Evolutionary conservation across 2,797 vertebrate species (phyloP).

Genomic region (Glyptemys insculpta): DNA sequence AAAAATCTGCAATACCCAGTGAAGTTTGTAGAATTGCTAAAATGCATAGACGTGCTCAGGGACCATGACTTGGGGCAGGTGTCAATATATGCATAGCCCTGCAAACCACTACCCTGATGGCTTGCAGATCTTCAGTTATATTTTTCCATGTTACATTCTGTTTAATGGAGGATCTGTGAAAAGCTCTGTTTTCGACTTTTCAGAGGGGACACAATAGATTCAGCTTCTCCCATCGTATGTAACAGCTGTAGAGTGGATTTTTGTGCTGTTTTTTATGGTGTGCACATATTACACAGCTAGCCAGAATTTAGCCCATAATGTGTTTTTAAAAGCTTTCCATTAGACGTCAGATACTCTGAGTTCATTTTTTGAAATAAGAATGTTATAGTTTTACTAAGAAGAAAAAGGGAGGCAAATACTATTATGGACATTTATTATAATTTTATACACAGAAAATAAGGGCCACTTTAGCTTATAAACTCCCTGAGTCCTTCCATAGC

Average conservation of each 20-base stretch:
- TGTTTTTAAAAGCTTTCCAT: not conserved
- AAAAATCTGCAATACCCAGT: conserved; percentile 66
- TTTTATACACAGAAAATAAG: not conserved
- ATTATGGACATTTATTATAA: not conserved
- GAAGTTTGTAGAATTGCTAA: conserved; percentile 66
- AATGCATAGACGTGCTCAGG: conserved; percentile 57
- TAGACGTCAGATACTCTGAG: not conserved
- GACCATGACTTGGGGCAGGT: conserved; percentile 19
- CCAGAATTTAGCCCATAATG: not conserved
- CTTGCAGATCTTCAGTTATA: not conserved
- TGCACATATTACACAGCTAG: rapidly evolving
- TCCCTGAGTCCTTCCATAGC: not conserved
- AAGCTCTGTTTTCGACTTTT: not conserved
- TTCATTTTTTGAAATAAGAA: not conserved
- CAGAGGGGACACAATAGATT: not conserved
- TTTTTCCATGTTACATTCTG: conserved; percentile 3
- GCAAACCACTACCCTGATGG: not conserved
- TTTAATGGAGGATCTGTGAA: not conserved
- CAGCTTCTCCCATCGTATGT: not conserved
- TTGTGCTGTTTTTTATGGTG: rapidly evolving
- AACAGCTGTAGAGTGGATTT: not conserved
- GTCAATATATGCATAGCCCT: not conserved
- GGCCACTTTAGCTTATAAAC: conserved; percentile 18
- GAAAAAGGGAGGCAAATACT: not conserved
- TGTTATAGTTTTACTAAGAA: not conserved